Evolutionary conservation across 2,797 vertebrate genomes (phyloP), one percentile per base, ranked within the genome.

Genomic region (Cuculus canorus): DNA sequence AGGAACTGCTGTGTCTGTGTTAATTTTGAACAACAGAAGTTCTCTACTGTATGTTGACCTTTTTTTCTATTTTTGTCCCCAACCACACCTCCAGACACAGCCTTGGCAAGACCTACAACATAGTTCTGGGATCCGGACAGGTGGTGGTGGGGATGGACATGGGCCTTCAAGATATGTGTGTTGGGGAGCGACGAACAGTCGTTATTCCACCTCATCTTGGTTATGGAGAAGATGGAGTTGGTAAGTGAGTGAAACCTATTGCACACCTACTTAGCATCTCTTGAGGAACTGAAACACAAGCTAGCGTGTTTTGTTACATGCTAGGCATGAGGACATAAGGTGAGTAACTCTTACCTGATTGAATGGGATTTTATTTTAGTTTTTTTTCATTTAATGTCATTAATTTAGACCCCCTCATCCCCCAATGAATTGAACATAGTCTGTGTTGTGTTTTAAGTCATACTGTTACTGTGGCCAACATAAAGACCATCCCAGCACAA

Each of bases 121-220:
- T 99, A 7, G 99, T 99, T 25, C 95, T 99, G 96, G 99, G 99
- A 27, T 98, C 98, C 16, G 99, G 99, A 41, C 99, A 99, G 93
- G 98, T 99, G 4, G 99, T 99, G 52, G 52, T 98, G 28, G 99
- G 99, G 17, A 99, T 99, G 99, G 99, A 99, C 96, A 98, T 99
- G n/a, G 99, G 99, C 16, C 98, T 99, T 47, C 89, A 98, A 83
- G 98, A 98, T 86, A 99, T 99, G 99, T 99, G 99, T 37, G 98
- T 99, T 0, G 99, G 99, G 66, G 99, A 99, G 87, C 99, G 97
- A 70, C 98, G 99, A 8, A 98, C 97, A 1, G 96, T 99, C 1
- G 53, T 99, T 86, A 98, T 99, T 64, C 99, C 99, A 1, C 99
- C 99, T 86, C 99, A 99, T 75, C 97, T 99, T 32, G 99, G 98